A percentile compares a stretch with the other conserved stretches of the same genome.
phyloP scores from a whole-genome alignment of 2,888 invertebrate genomes.

The Orchesellides sinensis region DNA sequence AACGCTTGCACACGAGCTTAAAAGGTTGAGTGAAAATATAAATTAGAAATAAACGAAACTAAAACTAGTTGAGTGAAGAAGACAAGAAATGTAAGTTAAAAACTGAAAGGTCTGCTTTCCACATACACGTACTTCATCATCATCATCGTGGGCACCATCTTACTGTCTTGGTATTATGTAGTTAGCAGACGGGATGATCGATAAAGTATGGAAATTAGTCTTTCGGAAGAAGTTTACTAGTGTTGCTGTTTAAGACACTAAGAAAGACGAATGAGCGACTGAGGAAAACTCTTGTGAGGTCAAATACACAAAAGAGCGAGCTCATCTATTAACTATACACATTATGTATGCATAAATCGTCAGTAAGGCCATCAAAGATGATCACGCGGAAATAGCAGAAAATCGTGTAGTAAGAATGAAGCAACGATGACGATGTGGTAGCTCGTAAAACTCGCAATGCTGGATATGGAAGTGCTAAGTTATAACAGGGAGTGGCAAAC shows the following conservation, averaged over 20 bases:
- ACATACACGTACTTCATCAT: background rate
- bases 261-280: slow-evolving; percentile 1
- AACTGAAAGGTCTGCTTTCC: background rate
- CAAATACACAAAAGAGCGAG: background rate
- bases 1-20: background rate
- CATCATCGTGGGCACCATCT: background rate
- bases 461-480: too few relatives aligned
- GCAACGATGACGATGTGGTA: too few relatives aligned
- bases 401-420: too few relatives aligned
- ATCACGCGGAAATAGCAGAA: too few relatives aligned
- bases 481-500: too few relatives aligned
- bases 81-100: background rate
- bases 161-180: background rate
- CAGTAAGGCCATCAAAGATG: too few relatives aligned
- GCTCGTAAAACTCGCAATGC: too few relatives aligned
- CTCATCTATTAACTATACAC: too few relatives aligned
- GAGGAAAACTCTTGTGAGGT: background rate
- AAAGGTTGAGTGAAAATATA: background rate
- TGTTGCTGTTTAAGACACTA: background rate
- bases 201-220: slow-evolving; percentile 42
- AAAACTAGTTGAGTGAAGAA: background rate
- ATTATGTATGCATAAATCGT: too few relatives aligned
- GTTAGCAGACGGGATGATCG: slow-evolving; percentile 5
- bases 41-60: background rate
- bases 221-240: slow-evolving; percentile 1